A percentile compares a stretch with the other conserved stretches of the same genome.
Conservation (phyloP, 1,140 invertebrate genomes). For the Plodia interpunctella region DNA sequence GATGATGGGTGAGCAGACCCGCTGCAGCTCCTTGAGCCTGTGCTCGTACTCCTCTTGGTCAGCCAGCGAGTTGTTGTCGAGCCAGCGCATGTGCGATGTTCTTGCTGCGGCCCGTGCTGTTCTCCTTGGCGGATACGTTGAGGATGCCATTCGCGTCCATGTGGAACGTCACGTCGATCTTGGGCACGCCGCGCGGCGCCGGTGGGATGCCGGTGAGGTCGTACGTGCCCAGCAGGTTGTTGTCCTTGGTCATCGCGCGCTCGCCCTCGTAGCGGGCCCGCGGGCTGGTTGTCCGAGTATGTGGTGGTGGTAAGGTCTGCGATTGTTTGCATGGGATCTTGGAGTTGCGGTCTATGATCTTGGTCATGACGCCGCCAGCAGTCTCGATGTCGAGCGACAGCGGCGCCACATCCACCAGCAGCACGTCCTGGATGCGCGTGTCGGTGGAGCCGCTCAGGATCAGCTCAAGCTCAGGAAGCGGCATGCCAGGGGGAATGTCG, state of each 20-base stretch:
- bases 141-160: slow-evolving; percentile 78
- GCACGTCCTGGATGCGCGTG: slow-evolving; percentile 72
- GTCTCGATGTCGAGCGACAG: slow-evolving; percentile 69
- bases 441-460: slow-evolving; percentile 52
- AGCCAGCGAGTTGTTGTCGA: slow-evolving; percentile 80
- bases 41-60: slow-evolving; percentile 89
- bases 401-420: slow-evolving; percentile 63
- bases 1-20: slow-evolving; percentile 83
- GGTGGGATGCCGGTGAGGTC: slow-evolving; percentile 85
- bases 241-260: slow-evolving; percentile 69
- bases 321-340: slow-evolving; percentile 78
- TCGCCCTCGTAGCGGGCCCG: slow-evolving; percentile 58
- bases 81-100: slow-evolving; percentile 71
- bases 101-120: slow-evolving; percentile 61
- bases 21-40: slow-evolving; percentile 83
- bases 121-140: slow-evolving; percentile 78
- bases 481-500: slow-evolving; percentile 15
- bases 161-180: slow-evolving; percentile 79
- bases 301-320: slow-evolving; percentile 79
- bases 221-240: slow-evolving; percentile 86
- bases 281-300: slow-evolving; percentile 81
- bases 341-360: slow-evolving; percentile 34
- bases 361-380: slow-evolving; percentile 38
- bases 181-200: slow-evolving; percentile 73
- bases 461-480: slow-evolving; percentile 39